A percentile compares a stretch with the other conserved stretches of the same genome.
Evolutionary conservation across 1,140 invertebrate genomes (phyloP).

Genomic region (Neodiprion pinetum): DNA sequence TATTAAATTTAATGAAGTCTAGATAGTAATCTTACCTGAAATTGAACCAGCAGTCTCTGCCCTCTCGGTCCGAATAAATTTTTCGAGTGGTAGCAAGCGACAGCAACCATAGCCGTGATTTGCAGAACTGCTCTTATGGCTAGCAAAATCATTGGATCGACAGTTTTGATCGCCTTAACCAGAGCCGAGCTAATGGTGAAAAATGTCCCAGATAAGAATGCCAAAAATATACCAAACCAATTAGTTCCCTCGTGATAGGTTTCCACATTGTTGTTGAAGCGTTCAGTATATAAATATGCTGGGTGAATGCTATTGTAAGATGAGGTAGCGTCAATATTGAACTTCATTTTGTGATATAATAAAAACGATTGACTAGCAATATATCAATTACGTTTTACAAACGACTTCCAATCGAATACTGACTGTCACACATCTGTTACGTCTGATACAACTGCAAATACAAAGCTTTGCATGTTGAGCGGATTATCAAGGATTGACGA

Average conservation of each 20-base stretch:
- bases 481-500: not conserved
- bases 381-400: not conserved
- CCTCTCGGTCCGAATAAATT: conserved; percentile 57
- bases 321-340: conserved; percentile 46
- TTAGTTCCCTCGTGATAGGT: conserved; percentile 54
- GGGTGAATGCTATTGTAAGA: conserved; percentile 58
- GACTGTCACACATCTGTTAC: not conserved
- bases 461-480: not conserved
- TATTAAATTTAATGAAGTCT: not conserved
- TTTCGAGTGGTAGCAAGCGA: conserved; percentile 45
- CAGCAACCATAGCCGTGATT: conserved; percentile 53
- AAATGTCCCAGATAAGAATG: conserved; percentile 62
- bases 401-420: not conserved
- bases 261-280: conserved; percentile 52
- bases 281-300: conserved; percentile 51
- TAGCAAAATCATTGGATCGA: conserved; percentile 62
- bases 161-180: conserved; percentile 58
- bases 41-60: conserved; percentile 54
- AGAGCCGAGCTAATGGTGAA: conserved; percentile 62
- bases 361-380: not conserved
- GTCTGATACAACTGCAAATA: not conserved
- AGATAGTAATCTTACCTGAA: conserved; percentile 51
- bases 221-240: conserved; percentile 60
- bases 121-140: conserved; percentile 57
- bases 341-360: conserved; percentile 45